phyloP scores from a whole-genome alignment of 2,113 vertebrate genomes.

The Tragulus kanchil region DNA sequence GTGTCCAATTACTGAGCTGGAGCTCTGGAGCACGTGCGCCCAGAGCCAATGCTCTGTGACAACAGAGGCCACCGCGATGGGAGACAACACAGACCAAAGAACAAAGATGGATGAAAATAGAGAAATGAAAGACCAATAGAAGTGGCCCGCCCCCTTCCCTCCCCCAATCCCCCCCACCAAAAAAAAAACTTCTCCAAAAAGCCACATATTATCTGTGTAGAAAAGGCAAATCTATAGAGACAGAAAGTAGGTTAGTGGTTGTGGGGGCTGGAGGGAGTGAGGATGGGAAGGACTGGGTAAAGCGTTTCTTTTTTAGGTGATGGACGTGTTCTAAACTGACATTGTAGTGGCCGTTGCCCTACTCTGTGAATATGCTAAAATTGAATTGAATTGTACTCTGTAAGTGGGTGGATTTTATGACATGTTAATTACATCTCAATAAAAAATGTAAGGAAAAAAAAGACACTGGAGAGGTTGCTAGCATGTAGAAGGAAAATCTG shows the following conservation, averaged over 20 bases:
- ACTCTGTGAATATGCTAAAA: neutral
- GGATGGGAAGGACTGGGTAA: neutral
- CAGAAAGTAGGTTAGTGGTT: neutral
- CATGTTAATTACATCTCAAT: neutral
- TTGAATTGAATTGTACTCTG: neutral
- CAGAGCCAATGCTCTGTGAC: no score
- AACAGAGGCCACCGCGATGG: no score
- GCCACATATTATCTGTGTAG: neutral
- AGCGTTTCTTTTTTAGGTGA: neutral
- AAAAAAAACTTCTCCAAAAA: neutral
- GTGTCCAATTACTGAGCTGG: no score
- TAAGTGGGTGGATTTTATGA: neutral
- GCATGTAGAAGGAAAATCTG: neutral
- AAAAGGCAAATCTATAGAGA: neutral
- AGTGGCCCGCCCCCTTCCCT: no score
- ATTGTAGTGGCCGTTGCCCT: neutral
- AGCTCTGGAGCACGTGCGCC: no score
- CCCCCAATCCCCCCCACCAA: no score
- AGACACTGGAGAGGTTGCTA: neutral
- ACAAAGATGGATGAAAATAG: no score
- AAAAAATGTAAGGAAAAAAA: neutral
- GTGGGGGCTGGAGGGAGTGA: neutral
- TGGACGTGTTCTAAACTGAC: neutral
- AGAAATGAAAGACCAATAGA: no score
- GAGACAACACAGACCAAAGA: no score